A percentile compares a stretch with the other conserved stretches of the same genome.
Evolutionary conservation across 2,888 invertebrate genomes (phyloP).

Genomic region (Acholoe squamosa): DNA sequence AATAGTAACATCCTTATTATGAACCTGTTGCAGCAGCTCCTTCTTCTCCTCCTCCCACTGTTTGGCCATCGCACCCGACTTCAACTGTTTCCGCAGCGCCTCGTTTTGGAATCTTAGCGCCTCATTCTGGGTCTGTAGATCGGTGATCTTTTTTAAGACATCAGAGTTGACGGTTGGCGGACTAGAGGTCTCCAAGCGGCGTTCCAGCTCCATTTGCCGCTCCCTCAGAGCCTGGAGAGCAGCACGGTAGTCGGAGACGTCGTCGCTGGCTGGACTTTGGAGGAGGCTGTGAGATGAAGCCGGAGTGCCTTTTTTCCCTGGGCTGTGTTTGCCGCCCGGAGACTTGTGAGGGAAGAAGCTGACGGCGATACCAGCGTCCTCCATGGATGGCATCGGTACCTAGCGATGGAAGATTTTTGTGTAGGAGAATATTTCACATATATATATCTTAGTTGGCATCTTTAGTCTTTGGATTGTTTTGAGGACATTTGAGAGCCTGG

Average conservation of each 20-base stretch:
- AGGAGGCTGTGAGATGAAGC: not conserved
- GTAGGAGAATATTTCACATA: too few species aligned
- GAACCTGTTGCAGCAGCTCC: not conserved
- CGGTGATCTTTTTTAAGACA: slow-evolving; percentile 8
- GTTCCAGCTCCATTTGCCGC: slow-evolving; percentile 29
- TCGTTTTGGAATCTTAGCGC: slow-evolving; percentile 46
- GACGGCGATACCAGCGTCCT: slow-evolving; percentile 40
- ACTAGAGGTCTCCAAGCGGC: not conserved
- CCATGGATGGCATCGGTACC: slow-evolving; percentile 50
- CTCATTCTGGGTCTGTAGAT: slow-evolving; percentile 45
- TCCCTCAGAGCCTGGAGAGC: not conserved
- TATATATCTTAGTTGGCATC: too few species aligned
- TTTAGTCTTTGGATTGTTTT: too few species aligned
- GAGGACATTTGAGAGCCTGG: too few species aligned
- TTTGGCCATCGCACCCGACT: slow-evolving; percentile 26
- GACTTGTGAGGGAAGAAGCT: not conserved
- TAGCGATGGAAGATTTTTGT: not conserved
- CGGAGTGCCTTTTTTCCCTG: not conserved
- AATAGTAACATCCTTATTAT: slow-evolving; percentile 16
- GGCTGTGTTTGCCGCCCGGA: not conserved
- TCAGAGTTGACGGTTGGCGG: not conserved
- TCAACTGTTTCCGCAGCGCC: slow-evolving; percentile 36
- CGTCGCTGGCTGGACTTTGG: not conserved
- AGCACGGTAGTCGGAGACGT: not conserved
- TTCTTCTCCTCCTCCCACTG: slow-evolving; percentile 34